These are phyloP conservation scores for Pocillopora verrucosa DNA, from an alignment of 64 coral and sea anemone species.

Conservation along the genomic window DNA sequence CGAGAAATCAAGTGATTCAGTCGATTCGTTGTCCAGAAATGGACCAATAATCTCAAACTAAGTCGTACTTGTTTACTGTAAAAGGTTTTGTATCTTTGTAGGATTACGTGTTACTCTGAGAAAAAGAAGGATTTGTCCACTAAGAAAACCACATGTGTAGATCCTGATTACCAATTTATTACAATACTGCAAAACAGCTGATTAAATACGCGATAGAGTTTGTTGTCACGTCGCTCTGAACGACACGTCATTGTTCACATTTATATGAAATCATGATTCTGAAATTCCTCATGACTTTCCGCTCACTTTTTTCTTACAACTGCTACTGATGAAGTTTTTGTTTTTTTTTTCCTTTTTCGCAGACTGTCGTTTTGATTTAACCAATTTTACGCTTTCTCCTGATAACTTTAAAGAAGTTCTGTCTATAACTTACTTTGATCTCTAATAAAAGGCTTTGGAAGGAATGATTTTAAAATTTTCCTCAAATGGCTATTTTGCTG, in stretches of 20 bases:
- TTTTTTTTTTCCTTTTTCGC: too few relatives aligned
- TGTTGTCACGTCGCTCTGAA: background rate
- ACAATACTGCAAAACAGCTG: slow-evolving; percentile 24
- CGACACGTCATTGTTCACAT: background rate
- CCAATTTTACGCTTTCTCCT: too few relatives aligned
- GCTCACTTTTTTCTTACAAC: too few relatives aligned
- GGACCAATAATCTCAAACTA: background rate
- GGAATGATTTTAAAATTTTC: too few relatives aligned
- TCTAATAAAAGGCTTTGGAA: too few relatives aligned
- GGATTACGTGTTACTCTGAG: slow-evolving; percentile 28
- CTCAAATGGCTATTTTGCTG: too few relatives aligned
- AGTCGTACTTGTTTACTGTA: background rate
- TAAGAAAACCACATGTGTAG: slow-evolving; percentile 31
- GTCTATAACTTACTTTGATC: too few relatives aligned
- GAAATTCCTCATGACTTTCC: too few relatives aligned
- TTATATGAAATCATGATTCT: background rate
- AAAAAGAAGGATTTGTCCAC: background rate
- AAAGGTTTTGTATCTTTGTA: background rate
- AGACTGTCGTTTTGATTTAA: too few relatives aligned
- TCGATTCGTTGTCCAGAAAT: background rate
- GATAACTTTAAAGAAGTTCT: too few relatives aligned
- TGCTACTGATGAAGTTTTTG: too few relatives aligned
- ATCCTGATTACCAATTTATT: background rate
- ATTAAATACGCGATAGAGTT: background rate
- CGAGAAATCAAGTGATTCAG: background rate